Evolutionary conservation across 2,888 invertebrate species (phyloP), one percentile per base, ranked within the genome.

Genomic region (Netelia melanura): DNA sequence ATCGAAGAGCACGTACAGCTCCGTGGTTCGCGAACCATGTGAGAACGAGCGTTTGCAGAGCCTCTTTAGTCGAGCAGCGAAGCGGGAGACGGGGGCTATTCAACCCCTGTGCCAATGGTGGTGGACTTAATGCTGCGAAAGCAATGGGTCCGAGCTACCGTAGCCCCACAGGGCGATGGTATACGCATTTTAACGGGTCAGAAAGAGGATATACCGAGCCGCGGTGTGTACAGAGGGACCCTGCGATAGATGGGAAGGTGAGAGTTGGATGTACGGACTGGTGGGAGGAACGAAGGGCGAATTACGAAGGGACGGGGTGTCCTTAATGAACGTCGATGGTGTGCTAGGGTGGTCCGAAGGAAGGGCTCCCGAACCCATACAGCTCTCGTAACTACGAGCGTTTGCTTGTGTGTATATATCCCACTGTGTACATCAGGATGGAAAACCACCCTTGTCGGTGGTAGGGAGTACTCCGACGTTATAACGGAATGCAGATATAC

Each of bases 401-500:
- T 38, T 5, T 38, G 38, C 38, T 5, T 71, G 75, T 11, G 62
- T 38, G 17, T 30, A 52, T 74, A 44, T 43, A 62, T 10, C 10
- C 68, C 5, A 56, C 58, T 44, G 62, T 52, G 21, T 30, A 75
- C 48, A 58, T 44, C 61, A 77, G 43, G 72, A 54, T 58, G 54
- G 54, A 76, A 79, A 82, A 79, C 58, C 62, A 78, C 82, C 85
- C 85, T 79, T 64, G 17, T 48, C 64, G 71, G 64, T 65, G 70
- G 71, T 38, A 72, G 65, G 68, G 67, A 80, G 58, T 61, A 65
- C 74, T 81, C 76, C 65, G 74, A 9, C 61, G 62, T 61, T 84
- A 58, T 75, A 79, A 21, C 68, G 85, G 79, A 86, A 86, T 89
- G 88, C 87, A 88, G 88, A 90, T 89, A 89, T 89, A 88, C 88